A percentile compares a stretch with the other conserved stretches of the same genome.
Evolutionary conservation across 2,888 invertebrate species (phyloP).

Genomic region (Zonitis immaculata): DNA sequence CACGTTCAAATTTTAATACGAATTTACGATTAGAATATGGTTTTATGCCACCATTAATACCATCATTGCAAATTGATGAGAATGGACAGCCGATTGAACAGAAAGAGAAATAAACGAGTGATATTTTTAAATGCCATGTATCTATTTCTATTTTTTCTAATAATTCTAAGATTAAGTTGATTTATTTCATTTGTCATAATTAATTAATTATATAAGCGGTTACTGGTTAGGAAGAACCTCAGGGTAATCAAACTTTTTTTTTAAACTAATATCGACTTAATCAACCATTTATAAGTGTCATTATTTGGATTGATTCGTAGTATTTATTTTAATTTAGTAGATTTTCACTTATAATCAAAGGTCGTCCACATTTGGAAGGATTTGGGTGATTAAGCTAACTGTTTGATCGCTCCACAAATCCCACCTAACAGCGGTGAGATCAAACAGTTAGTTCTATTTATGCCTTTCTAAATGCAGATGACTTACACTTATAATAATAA

Average conservation of each 20-base stretch:
- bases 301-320: conserved; percentile 2
- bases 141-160: background rate
- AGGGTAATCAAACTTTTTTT: conserved; percentile 2
- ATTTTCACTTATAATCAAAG: background rate
- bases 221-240: conserved; percentile 6
- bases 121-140: conserved; percentile 20
- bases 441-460: no score
- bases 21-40: conserved; percentile 74
- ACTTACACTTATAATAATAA: no score
- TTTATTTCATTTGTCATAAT: conserved; percentile 4
- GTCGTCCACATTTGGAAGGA: no score
- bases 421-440: no score
- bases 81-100: conserved; percentile 60
- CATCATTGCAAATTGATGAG: conserved; percentile 74
- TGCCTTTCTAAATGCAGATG: no score
- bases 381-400: no score
- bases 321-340: conserved; percentile 9
- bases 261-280: background rate
- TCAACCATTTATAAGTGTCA: conserved; percentile 5
- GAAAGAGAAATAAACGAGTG: conserved; percentile 24
- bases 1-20: conserved; percentile 55
- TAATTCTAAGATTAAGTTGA: conserved; percentile 1
- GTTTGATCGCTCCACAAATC: no score
- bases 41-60: conserved; percentile 75
- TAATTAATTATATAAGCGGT: no score